Evolutionary conservation across 1,140 invertebrate species (phyloP), one percentile per base, ranked within the genome.

Genomic region (Eumaeus atala): DNA sequence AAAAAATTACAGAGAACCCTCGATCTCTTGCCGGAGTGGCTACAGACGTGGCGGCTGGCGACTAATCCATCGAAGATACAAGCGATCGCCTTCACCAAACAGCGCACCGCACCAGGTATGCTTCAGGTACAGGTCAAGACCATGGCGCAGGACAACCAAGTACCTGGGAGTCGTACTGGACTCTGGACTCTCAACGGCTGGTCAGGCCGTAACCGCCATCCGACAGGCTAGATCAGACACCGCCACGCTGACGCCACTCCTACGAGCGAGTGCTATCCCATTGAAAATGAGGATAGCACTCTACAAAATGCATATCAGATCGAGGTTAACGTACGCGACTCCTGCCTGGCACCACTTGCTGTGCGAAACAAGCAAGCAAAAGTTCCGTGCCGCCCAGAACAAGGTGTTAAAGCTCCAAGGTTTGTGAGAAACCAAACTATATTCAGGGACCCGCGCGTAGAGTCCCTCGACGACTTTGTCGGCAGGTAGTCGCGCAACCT

Each of bases 31-130:
- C 59, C 62, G 33, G 51, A 56, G 5, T 67, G 66, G 68, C 52
- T 67, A 11, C 35, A 34, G 3, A 57, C 40, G 9, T 67, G 62
- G 62, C 34, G 64, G 1, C 33, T 71, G 0, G 21, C 53, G 21
- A 61, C 58, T 9, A 68, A 71, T 35, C 55, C 52, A 1, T 44
- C 18, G 10, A 70, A 68, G 16, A 64, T 63, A 0, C 63, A 66
- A 44, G 57, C 66, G 7, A 9, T 33, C 3, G 17, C 9, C 8
- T 16, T 44, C 5, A 9, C 8, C 0, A 44, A 5, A 44, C 12
- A 17, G 40, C 12, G 12, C 40, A 44, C 14, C 40, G 9, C 12
- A 14, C 3, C 14, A 14, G 16, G n/a, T n/a, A n/a, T n/a, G n/a
- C 37, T 38, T 3, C 10, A 10, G 3, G 9, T 38, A 1, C 10